These are phyloP conservation scores for Sus cebifrons DNA, from an alignment of 2,797 vertebrate genomes.

Conservation along the genomic window DNA sequence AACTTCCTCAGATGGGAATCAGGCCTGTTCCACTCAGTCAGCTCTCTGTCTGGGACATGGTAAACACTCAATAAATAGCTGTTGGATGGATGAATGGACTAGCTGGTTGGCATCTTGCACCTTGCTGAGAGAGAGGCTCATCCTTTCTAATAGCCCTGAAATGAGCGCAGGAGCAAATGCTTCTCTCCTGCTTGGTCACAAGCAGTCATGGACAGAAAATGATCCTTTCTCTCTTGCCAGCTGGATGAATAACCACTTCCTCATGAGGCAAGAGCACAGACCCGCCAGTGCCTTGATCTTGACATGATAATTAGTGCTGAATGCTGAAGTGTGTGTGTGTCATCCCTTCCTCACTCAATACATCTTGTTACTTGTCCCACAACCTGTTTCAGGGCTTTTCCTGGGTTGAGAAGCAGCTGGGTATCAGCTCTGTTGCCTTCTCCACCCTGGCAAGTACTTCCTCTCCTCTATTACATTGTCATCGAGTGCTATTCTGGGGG, in stretches of 20 bases:
- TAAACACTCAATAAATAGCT: neutral
- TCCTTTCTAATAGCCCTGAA: neutral
- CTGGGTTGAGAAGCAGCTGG: neutral
- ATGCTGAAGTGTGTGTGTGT: neutral
- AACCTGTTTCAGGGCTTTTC: neutral
- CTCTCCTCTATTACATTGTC: neutral
- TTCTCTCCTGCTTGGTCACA: neutral
- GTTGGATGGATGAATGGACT: neutral
- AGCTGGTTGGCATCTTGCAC: neutral
- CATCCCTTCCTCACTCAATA: neutral
- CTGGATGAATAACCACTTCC: constrained; percentile 40
- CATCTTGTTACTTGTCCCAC: neutral
- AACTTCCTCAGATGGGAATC: neutral
- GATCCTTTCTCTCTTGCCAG: neutral
- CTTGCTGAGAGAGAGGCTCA: neutral
- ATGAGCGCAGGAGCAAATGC: neutral
- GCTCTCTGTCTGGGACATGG: neutral
- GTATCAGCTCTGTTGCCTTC: neutral
- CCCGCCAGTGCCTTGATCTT: neutral
- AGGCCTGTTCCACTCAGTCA: neutral
- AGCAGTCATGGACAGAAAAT: constrained; percentile 37
- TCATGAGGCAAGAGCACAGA: constrained; percentile 19
- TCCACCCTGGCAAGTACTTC: neutral
- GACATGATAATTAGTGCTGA: neutral
- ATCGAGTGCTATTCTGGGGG: neutral